phyloP scores from a whole-genome alignment of 1,140 invertebrate genomes.

The Philopotamus ludificatus region DNA sequence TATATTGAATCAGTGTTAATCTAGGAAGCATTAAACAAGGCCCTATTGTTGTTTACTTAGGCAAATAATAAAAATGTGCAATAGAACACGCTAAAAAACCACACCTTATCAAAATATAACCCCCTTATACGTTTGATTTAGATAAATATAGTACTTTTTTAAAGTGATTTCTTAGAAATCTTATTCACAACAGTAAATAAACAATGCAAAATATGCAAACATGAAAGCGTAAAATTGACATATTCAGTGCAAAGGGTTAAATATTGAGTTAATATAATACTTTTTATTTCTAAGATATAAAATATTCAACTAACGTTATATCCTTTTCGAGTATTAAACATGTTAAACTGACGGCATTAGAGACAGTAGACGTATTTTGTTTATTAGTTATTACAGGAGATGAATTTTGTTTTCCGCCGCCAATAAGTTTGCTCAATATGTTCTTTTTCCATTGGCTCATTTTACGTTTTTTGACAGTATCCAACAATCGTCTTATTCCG shows the following conservation, averaged over 20 bases:
- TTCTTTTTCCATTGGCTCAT: slow-evolving; percentile 77
- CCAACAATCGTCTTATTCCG: slow-evolving; percentile 82
- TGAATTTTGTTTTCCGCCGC: slow-evolving; percentile 50
- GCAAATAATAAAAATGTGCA: no score
- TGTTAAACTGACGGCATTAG: slow-evolving; percentile 58
- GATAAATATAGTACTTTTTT: no score
- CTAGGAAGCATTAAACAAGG: no score
- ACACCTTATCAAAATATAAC: no score
- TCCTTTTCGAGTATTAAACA: slow-evolving; percentile 89
- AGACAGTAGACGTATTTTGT: slow-evolving; percentile 8
- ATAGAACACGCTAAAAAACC: no score
- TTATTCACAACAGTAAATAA: no score
- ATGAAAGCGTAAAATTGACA: background rate
- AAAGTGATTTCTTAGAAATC: no score
- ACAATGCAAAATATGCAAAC: background rate
- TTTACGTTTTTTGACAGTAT: slow-evolving; percentile 89
- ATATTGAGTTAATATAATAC: no score
- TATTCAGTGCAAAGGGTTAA: background rate
- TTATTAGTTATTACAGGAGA: slow-evolving; percentile 7
- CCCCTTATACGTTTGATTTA: no score
- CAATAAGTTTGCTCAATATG: slow-evolving; percentile 82
- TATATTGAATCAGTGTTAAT: no score
- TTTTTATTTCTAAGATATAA: slow-evolving; percentile 7
- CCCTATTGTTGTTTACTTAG: no score
- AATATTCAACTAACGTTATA: slow-evolving; percentile 58